Conservation (phyloP, 2,113 vertebrate genomes). For the Dendrocopos noguchii region DNA sequence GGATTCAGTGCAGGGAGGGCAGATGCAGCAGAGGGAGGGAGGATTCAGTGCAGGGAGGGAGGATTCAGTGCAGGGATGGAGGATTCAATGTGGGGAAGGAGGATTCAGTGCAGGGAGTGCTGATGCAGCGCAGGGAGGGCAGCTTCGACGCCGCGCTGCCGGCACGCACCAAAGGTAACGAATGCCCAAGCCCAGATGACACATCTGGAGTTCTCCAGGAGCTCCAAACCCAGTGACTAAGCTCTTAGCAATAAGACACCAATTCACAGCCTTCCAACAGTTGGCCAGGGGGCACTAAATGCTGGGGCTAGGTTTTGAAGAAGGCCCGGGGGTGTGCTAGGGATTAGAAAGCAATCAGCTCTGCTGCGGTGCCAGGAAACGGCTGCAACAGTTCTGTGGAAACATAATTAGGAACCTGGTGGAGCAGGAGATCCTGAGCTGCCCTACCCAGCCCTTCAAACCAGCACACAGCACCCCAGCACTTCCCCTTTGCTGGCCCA, state of each 20-base stretch:
- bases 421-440: conserved; percentile 43
- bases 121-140: background rate
- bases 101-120: no score
- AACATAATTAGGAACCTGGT: conserved; percentile 38
- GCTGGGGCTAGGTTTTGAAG: conserved; percentile 58
- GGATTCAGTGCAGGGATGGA: no score
- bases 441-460: conserved; percentile 16
- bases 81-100: no score
- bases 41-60: no score
- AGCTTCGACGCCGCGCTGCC: background rate
- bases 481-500: background rate
- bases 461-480: accelerated
- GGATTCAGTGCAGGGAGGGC: no score
- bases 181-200: background rate
- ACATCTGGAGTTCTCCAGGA: conserved; percentile 43
- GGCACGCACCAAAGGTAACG: background rate
- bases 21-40: no score
- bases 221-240: background rate
- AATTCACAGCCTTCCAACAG: conserved; percentile 29
- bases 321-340: conserved; percentile 57
- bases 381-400: conserved; percentile 48
- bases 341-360: conserved; percentile 64
- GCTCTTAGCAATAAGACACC: conserved; percentile 39
- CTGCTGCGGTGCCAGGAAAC: background rate
- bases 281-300: conserved; percentile 49